Percentiles rank a stretch among this genome's conserved stretches.
Evolutionary conservation across 1,140 invertebrate species (phyloP).

Genomic region (Diorhabda carinulata): DNA sequence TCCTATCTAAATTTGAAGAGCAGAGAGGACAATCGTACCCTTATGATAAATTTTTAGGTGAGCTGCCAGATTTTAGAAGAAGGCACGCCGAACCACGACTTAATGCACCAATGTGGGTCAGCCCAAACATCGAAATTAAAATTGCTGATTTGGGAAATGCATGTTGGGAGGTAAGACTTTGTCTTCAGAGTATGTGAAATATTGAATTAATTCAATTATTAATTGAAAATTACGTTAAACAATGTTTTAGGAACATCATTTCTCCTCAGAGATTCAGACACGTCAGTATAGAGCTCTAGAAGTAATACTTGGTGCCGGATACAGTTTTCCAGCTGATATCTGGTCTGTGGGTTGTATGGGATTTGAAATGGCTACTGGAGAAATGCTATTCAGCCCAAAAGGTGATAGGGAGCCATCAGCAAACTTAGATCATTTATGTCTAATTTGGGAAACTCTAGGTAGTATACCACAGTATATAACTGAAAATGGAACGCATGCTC

Average conservation of each 20-base stretch:
- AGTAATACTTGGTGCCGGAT: constrained; percentile 89
- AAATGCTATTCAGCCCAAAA: constrained; percentile 98
- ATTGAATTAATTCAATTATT: not conserved
- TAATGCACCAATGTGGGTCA: constrained; percentile 55
- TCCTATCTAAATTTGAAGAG: constrained; percentile 22
- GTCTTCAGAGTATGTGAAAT: not conserved
- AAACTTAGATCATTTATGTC: constrained; percentile 97
- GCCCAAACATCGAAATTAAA: constrained; percentile 84
- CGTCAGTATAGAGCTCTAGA: constrained; percentile 96
- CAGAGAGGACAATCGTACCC: constrained; percentile 33
- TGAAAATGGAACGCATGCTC: constrained; percentile 64
- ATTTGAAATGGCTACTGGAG: constrained; percentile 97
- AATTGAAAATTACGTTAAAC: not conserved
- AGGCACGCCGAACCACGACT: constrained; percentile 27
- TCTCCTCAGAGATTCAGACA: constrained; percentile 91
- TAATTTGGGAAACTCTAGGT: constrained; percentile 95
- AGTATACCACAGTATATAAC: constrained; percentile 90
- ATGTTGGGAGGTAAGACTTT: constrained; percentile 81
- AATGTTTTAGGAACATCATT: constrained; percentile 63
- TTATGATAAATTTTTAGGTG: constrained; percentile 27
- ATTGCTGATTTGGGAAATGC: constrained; percentile 99
- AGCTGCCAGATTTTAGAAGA: constrained; percentile 31
- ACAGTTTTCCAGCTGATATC: constrained; percentile 92
- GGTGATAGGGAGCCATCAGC: constrained; percentile 76
- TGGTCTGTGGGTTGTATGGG: constrained; percentile 99